Evolutionary conservation across 2,797 vertebrate species (phyloP).

Genomic region (Chrosomus eos): DNA sequence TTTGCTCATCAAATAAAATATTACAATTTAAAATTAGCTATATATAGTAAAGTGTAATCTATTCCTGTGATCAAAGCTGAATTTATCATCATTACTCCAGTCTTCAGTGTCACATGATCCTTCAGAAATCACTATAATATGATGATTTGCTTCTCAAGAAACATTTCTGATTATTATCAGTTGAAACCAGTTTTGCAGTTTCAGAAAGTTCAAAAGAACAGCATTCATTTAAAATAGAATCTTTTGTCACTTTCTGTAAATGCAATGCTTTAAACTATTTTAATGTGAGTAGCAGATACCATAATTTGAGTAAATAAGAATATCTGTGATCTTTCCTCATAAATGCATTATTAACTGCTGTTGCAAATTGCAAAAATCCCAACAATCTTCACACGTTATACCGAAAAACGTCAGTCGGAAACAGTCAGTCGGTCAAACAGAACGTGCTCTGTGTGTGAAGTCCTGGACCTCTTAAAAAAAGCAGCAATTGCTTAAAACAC

Average conservation of each 20-base stretch:
- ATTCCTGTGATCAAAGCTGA: background rate
- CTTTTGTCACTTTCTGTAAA: background rate
- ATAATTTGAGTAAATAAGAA: background rate
- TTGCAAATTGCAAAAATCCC: background rate
- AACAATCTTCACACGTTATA: background rate
- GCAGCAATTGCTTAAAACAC: slow-evolving; percentile 77
- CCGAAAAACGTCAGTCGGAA: background rate
- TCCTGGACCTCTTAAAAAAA: slow-evolving; percentile 62
- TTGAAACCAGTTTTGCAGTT: too few relatives aligned
- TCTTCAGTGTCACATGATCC: background rate
- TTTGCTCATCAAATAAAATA: too few relatives aligned
- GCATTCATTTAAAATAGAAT: background rate
- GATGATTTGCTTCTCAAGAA: background rate
- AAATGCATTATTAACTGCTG: background rate
- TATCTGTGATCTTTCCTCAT: background rate
- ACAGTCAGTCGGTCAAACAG: slow-evolving; percentile 31
- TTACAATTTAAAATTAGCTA: background rate
- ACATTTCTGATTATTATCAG: background rate
- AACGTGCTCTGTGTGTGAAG: slow-evolving; percentile 52
- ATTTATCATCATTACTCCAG: background rate
- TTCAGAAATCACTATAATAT: too few relatives aligned
- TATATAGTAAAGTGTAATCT: too few relatives aligned
- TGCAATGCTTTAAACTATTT: background rate
- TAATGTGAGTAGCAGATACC: background rate
- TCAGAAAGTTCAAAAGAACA: too few relatives aligned